phyloP scores from a whole-genome alignment of 2,113 vertebrate genomes.

The Phaethon lepturus region DNA sequence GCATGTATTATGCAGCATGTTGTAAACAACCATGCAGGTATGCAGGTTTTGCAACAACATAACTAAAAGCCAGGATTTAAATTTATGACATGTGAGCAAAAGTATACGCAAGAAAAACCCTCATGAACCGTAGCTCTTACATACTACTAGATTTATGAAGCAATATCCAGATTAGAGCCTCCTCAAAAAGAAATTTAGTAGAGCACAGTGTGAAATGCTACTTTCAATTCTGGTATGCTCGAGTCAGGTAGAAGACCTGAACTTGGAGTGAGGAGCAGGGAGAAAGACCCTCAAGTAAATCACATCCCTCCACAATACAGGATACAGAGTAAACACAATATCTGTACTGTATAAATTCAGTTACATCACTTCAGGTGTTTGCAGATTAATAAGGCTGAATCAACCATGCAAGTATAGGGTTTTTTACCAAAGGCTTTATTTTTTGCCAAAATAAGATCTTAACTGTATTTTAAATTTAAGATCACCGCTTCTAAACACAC shows the following conservation, averaged over 20 bases:
- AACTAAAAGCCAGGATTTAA: background rate
- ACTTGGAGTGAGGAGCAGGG: background rate
- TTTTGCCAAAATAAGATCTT: background rate
- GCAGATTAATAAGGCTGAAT: background rate
- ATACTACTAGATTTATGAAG: background rate
- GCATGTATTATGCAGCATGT: background rate
- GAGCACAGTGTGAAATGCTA: background rate
- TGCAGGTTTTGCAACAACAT: background rate
- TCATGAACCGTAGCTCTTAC: background rate
- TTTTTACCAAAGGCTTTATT: background rate
- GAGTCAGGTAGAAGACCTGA: background rate
- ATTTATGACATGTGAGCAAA: background rate
- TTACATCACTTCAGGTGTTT: background rate
- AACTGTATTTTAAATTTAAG: background rate
- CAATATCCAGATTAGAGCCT: background rate
- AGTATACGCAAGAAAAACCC: background rate
- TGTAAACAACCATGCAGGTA: background rate
- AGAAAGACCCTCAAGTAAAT: background rate
- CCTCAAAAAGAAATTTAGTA: background rate
- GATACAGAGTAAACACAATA: background rate
- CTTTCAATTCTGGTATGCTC: background rate
- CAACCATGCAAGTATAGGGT: background rate
- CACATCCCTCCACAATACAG: background rate
- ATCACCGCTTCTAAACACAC: background rate
- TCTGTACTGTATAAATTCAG: background rate